phyloP scores from a whole-genome alignment of 2,888 invertebrate genomes.

The Caenorhabditis japonica region DNA sequence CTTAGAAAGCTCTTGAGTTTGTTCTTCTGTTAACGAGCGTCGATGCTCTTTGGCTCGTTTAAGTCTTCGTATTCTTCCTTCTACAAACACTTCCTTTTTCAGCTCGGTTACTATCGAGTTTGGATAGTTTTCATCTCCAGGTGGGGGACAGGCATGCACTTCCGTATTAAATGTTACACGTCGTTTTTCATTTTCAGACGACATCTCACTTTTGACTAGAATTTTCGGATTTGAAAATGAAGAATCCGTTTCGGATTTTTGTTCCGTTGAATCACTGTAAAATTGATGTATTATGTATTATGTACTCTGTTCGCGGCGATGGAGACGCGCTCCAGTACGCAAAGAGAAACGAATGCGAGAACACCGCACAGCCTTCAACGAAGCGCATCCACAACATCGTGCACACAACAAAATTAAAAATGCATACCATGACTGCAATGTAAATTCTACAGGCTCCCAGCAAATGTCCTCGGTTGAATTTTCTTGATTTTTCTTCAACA shows the following conservation, averaged over 20 bases:
- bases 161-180: conserved; percentile 73
- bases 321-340: too few relatives aligned
- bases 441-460: too few relatives aligned
- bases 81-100: conserved; percentile 65
- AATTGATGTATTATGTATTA: too few relatives aligned
- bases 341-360: too few relatives aligned
- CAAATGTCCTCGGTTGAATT: too few relatives aligned
- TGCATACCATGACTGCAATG: too few relatives aligned
- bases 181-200: conserved; percentile 46
- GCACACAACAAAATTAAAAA: too few relatives aligned
- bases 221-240: background rate
- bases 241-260: background rate
- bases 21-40: conserved; percentile 29
- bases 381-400: too few relatives aligned
- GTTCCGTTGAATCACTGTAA: too few relatives aligned
- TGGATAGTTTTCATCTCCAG: conserved; percentile 70
- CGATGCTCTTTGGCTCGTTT: conserved; percentile 49
- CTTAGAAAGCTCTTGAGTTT: conserved; percentile 15
- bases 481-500: conserved; percentile 79
- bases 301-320: too few relatives aligned
- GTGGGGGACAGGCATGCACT: conserved; percentile 75
- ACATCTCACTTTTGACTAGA: background rate
- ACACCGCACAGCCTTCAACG: too few relatives aligned
- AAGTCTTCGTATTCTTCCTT: conserved; percentile 51
- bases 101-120: conserved; percentile 64